Percentiles rank a stretch among this genome's conserved stretches.
phyloP scores from a whole-genome alignment of 2,888 invertebrate genomes.

The Cataglyphis cursor region DNA sequence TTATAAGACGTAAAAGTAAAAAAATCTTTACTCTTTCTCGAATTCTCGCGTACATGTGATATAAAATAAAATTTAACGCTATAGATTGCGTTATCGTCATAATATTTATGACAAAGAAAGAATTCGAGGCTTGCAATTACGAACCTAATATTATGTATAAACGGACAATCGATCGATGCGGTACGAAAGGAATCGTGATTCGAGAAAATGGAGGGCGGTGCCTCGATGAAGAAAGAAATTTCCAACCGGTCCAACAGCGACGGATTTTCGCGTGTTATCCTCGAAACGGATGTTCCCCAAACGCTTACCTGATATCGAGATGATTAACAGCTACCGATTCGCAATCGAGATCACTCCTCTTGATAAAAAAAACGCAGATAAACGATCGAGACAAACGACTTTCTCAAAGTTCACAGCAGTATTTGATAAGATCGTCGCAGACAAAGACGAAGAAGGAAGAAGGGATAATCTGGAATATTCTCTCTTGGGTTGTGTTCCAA shows the following conservation, averaged over 20 bases:
- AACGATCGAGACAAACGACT: neutral
- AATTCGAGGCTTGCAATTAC: neutral
- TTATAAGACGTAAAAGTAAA: neutral
- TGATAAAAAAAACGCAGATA: neutral
- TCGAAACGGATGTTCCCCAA: neutral
- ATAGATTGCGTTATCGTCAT: neutral
- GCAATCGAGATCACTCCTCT: slow-evolving; percentile 2
- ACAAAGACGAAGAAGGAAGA: neutral
- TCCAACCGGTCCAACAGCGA: neutral
- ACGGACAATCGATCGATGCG: neutral
- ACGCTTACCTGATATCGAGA: slow-evolving; percentile 19
- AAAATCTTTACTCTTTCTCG: neutral
- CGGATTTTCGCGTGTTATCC: neutral
- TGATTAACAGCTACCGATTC: neutral
- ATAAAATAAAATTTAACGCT: neutral
- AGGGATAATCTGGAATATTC: no score
- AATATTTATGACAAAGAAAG: neutral
- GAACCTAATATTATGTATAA: neutral
- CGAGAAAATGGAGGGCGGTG: slow-evolving; percentile 1
- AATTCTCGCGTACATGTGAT: neutral
- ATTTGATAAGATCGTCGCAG: neutral
- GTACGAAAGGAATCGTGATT: neutral
- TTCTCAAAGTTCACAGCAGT: neutral
- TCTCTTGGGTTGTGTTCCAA: neutral
- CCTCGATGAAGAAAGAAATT: neutral